A percentile compares a stretch with the other conserved stretches of the same genome.
phyloP scores from a whole-genome alignment of 1,140 invertebrate genomes.

The Lepeophtheirus salmonis region DNA sequence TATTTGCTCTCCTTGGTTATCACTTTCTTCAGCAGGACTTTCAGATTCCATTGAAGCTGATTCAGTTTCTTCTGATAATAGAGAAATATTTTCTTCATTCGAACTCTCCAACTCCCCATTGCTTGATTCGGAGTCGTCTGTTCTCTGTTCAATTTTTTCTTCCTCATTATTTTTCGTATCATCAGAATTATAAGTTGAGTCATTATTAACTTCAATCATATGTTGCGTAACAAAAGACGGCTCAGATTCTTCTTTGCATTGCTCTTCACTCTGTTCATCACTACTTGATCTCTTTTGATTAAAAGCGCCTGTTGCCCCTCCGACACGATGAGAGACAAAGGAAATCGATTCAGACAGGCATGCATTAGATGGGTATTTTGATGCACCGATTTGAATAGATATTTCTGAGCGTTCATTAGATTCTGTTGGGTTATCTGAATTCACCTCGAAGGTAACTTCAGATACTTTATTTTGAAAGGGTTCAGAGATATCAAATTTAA shows the following conservation, averaged over 20 bases:
- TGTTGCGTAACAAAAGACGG: too few species aligned
- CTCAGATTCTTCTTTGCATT: not conserved
- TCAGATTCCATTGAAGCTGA: too few species aligned
- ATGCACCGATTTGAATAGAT: not conserved
- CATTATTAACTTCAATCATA: too few species aligned
- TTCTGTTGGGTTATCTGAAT: not conserved
- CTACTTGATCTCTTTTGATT: not conserved
- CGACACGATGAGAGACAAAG: not conserved
- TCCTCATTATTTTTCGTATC: not conserved
- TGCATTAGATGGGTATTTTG: not conserved
- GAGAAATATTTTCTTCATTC: not conserved
- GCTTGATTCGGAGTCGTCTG: not conserved
- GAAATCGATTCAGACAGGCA: not conserved
- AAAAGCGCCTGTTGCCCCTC: not conserved
- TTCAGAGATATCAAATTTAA: too few species aligned
- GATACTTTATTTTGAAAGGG: not conserved
- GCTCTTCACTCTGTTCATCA: not conserved
- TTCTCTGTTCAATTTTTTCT: not conserved
- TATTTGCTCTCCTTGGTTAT: too few species aligned
- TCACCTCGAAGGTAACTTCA: not conserved
- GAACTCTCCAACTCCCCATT: not conserved
- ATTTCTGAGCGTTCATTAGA: not conserved
- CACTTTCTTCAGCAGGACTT: too few species aligned
- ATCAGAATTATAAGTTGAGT: too few species aligned
- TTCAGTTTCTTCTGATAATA: too few species aligned